phyloP scores from a whole-genome alignment of 2,888 invertebrate genomes.

The Ametastegia equiseti region DNA sequence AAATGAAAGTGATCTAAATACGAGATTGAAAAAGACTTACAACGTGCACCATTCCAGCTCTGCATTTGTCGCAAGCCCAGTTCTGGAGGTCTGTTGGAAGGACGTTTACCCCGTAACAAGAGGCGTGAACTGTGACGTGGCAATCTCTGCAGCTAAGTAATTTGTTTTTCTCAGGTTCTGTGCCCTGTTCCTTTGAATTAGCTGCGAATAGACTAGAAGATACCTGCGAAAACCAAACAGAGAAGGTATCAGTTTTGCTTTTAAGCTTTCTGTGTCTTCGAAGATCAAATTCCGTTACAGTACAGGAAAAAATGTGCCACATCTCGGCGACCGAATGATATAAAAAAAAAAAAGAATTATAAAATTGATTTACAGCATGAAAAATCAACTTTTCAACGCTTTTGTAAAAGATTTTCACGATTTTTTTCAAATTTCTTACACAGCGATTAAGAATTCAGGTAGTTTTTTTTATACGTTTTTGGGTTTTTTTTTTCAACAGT shows the following conservation, averaged over 20 bases:
- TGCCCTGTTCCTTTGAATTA: slow-evolving; percentile 71
- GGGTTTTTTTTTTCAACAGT: too few relatives aligned
- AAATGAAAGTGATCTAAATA: neutral
- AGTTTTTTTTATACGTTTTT: too few relatives aligned
- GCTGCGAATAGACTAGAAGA: slow-evolving; percentile 71
- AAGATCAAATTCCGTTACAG: too few relatives aligned
- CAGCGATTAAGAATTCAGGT: too few relatives aligned
- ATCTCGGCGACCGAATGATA: too few relatives aligned
- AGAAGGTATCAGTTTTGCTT: too few relatives aligned
- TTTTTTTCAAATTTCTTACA: too few relatives aligned
- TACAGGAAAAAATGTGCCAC: too few relatives aligned
- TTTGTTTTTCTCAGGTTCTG: slow-evolving; percentile 70
- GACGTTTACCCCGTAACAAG: slow-evolving; percentile 75
- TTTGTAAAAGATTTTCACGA: too few relatives aligned
- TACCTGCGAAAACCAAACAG: too few relatives aligned
- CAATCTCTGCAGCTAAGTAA: slow-evolving; percentile 79
- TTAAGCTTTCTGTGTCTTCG: too few relatives aligned
- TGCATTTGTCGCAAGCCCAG: slow-evolving; percentile 76
- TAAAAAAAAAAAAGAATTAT: neutral
- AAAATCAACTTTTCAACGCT: too few relatives aligned
- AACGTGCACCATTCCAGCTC: slow-evolving; percentile 68
- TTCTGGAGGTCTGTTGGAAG: slow-evolving; percentile 68
- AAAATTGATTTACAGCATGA: neutral
- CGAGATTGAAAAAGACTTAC: slow-evolving; percentile 61
- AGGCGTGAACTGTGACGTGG: slow-evolving; percentile 79